These are phyloP conservation scores for Lasioglossum albipes DNA, from an alignment of 1,140 invertebrate species.

Conservation along the genomic window DNA sequence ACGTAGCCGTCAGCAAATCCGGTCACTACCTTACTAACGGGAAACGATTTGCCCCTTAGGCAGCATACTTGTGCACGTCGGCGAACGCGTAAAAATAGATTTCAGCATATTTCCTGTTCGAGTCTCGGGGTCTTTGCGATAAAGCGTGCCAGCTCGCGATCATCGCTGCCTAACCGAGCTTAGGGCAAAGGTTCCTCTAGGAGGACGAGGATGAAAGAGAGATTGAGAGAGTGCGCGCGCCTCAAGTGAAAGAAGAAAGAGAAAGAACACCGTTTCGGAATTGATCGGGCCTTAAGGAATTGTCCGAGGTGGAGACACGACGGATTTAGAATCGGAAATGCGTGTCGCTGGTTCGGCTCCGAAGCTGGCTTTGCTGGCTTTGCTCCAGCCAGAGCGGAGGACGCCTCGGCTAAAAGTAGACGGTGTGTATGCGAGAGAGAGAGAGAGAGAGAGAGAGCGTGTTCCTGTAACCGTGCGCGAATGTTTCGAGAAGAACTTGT, in stretches of 20 bases:
- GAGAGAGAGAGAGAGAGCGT: too few relatives aligned
- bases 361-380: conserved; percentile 44
- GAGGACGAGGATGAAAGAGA: too few relatives aligned
- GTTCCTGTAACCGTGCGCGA: neutral
- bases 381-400: conserved; percentile 61
- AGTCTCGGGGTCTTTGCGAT: neutral
- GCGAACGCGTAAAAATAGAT: conserved; percentile 31
- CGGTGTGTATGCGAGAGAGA: conserved; percentile 28
- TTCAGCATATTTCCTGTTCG: conserved; percentile 31
- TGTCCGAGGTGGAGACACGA: conserved; percentile 48
- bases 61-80: conserved; percentile 13
- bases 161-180: neutral
- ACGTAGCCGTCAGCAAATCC: conserved; percentile 20
- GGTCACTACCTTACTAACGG: conserved; percentile 24
- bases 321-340: conserved; percentile 78
- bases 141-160: conserved; percentile 28
- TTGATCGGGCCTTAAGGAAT: conserved; percentile 39
- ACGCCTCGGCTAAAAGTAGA: conserved; percentile 79
- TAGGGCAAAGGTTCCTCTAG: conserved; percentile 1
- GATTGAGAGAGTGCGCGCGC: too few relatives aligned
- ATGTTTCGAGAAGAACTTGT: neutral
- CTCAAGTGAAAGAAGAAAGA: too few relatives aligned
- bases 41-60: conserved; percentile 32
- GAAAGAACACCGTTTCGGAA: neutral
- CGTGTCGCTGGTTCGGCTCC: conserved; percentile 67